These are phyloP conservation scores for Chelonia mydas DNA, from an alignment of 2,797 vertebrate species.

Conservation along the genomic window DNA sequence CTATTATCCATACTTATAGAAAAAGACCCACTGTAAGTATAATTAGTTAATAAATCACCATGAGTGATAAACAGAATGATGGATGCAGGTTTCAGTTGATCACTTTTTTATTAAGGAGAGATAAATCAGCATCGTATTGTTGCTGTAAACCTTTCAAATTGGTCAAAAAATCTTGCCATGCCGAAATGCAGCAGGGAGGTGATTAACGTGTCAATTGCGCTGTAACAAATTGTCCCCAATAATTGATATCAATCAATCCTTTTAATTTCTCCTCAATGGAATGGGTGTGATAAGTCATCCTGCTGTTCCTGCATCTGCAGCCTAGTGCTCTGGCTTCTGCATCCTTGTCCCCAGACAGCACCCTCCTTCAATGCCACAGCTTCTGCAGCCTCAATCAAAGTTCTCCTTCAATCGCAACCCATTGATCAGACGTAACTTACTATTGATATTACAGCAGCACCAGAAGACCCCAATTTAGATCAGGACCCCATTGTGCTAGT, in stretches of 20 bases:
- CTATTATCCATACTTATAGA: conserved; percentile 75
- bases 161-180: conserved; percentile 77
- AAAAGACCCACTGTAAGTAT: conserved; percentile 79
- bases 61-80: conserved; percentile 86
- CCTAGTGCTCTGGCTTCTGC: conserved; percentile 12
- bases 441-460: background rate
- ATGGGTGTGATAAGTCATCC: conserved; percentile 74
- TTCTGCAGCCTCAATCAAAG: background rate
- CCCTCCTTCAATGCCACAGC: background rate
- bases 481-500: background rate
- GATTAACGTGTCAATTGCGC: conserved; percentile 82
- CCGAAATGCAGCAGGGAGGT: conserved; percentile 73
- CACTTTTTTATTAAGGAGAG: conserved; percentile 88
- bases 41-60: conserved; percentile 88
- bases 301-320: conserved; percentile 40
- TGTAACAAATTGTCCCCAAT: conserved; percentile 83
- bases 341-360: background rate
- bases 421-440: background rate
- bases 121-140: conserved; percentile 86
- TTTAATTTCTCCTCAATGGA: conserved; percentile 72
- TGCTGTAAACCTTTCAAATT: conserved; percentile 86
- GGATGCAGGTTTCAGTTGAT: conserved; percentile 86
- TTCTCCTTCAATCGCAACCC: background rate
- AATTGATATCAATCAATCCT: conserved; percentile 83
- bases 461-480: background rate